phyloP scores from a whole-genome alignment of 2,888 invertebrate genomes.

The Belgica antarctica region DNA sequence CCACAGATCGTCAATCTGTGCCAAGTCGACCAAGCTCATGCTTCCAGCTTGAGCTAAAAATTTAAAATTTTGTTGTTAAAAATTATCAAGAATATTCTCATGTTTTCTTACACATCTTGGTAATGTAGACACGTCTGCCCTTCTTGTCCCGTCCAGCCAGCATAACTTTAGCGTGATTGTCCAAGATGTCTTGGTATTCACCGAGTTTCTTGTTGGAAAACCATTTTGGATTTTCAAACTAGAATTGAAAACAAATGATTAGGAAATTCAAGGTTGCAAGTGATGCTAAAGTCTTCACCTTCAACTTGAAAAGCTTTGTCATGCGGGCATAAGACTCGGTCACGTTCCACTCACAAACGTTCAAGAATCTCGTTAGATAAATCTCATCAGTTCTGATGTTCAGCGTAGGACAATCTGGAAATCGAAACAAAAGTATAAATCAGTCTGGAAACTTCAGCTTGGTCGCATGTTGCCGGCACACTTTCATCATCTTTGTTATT shows the following conservation, averaged over 20 bases:
- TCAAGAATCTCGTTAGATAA: conserved; percentile 51
- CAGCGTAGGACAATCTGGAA: conserved; percentile 48
- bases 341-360: conserved; percentile 50
- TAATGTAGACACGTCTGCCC: conserved; percentile 52
- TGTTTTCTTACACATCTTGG: conserved; percentile 50
- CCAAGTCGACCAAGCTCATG: conserved; percentile 49
- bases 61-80: background rate
- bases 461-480: background rate
- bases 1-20: conserved; percentile 53
- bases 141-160: conserved; percentile 50
- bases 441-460: background rate
- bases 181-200: conserved; percentile 49
- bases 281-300: too few species aligned
- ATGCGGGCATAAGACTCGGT: conserved; percentile 51
- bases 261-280: too few species aligned
- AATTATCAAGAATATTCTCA: background rate
- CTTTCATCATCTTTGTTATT: too few species aligned
- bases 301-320: conserved; percentile 45
- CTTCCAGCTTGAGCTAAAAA: conserved; percentile 48
- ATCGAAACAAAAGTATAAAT: background rate
- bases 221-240: conserved; percentile 51
- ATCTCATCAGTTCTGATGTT: conserved; percentile 50
- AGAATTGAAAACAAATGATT: conserved; percentile 11
- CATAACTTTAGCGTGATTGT: conserved; percentile 50
- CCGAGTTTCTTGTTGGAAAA: conserved; percentile 49